Conservation (phyloP, 2,113 vertebrate genomes). For the Amphilophus citrinellus region DNA sequence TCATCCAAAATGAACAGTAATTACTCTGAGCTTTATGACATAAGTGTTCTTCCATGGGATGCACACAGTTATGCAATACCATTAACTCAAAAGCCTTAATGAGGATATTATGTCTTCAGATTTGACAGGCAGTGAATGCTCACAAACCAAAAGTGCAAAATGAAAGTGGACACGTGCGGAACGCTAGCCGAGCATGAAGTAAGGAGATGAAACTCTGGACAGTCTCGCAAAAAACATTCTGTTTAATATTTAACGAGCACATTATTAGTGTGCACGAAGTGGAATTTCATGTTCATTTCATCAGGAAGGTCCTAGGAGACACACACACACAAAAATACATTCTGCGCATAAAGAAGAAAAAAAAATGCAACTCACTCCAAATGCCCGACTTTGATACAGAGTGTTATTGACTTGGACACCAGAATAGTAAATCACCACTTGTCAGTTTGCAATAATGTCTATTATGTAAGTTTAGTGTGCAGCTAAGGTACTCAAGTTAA, state of each 20-base stretch:
- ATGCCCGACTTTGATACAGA: neutral
- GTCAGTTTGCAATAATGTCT: conserved; percentile 2
- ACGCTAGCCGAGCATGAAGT: neutral
- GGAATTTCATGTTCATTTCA: conserved; percentile 50
- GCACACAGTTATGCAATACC: conserved; percentile 58
- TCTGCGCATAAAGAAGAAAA: neutral
- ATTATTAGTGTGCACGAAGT: conserved; percentile 11
- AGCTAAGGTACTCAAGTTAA: neutral
- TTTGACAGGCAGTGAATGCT: conserved; percentile 8
- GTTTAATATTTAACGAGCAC: conserved; percentile 35
- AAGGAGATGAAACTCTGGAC: neutral
- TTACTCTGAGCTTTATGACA: conserved; percentile 74
- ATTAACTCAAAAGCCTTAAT: conserved; percentile 52
- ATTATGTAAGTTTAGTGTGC: neutral
- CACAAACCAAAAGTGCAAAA: conserved; percentile 19
- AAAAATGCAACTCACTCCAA: neutral
- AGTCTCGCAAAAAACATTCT: neutral
- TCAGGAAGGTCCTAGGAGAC: conserved; percentile 18
- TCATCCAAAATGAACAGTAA: conserved; percentile 68
- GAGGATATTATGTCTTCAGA: conserved; percentile 26
- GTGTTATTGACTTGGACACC: neutral
- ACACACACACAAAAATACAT: neutral
- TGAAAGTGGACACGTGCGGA: neutral
- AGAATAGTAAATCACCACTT: neutral
- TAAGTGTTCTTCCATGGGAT: conserved; percentile 52